phyloP scores from a whole-genome alignment of 2,797 vertebrate species.

The Crypturellus tataupa region DNA sequence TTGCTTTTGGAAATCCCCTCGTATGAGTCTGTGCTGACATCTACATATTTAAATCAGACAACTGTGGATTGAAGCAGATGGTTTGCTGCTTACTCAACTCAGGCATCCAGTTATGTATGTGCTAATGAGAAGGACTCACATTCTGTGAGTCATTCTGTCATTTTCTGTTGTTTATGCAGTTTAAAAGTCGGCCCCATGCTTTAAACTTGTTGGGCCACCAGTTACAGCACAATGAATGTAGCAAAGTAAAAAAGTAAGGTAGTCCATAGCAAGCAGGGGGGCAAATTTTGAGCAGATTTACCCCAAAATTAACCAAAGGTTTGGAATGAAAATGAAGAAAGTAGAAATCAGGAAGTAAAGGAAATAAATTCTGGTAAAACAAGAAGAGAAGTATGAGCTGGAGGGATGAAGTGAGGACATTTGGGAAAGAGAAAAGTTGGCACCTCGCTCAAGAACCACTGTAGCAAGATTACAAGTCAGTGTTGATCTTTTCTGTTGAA shows the following conservation, averaged over 20 bases:
- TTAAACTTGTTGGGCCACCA: background rate
- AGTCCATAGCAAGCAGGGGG: background rate
- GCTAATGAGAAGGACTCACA: background rate
- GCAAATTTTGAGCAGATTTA: background rate
- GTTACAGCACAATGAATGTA: background rate
- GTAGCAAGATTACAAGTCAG: background rate
- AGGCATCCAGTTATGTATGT: background rate
- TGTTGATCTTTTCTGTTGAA: background rate
- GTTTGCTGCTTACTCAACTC: background rate
- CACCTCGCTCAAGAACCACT: background rate
- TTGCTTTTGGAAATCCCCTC: constrained; percentile 15
- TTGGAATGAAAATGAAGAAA: background rate
- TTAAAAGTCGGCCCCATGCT: background rate
- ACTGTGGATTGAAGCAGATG: background rate
- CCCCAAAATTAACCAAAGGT: background rate
- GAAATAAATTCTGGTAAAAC: background rate
- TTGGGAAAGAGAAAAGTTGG: background rate
- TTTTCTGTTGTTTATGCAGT: background rate
- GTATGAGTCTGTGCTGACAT: background rate
- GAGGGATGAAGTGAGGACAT: background rate
- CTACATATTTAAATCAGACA: background rate
- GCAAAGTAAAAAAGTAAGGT: background rate
- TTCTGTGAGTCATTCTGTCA: background rate
- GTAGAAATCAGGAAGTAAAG: background rate
- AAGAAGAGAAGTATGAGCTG: background rate